These are phyloP conservation scores for Urophycis tenuis DNA, from an alignment of 2,797 vertebrate species.

Conservation along the genomic window DNA sequence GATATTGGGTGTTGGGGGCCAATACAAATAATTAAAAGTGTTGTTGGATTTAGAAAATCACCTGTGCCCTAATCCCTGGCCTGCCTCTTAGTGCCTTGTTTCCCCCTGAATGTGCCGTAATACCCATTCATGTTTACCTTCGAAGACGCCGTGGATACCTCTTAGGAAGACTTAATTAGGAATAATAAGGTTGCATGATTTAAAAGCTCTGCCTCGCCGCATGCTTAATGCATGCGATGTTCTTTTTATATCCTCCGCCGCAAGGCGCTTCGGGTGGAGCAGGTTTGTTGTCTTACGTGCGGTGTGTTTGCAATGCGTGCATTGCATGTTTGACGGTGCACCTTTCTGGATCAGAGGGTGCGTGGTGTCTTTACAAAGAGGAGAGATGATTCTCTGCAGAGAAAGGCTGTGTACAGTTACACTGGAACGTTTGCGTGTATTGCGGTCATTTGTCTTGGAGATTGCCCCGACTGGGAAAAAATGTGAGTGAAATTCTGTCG, in stretches of 20 bases:
- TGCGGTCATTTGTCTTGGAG: background rate
- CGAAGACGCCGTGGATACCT: background rate
- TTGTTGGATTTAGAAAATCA: background rate
- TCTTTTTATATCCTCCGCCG: background rate
- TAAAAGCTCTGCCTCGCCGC: background rate
- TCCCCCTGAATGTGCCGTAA: background rate
- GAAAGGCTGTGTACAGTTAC: background rate
- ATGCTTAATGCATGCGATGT: background rate
- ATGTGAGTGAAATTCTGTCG: background rate
- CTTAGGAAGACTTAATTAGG: background rate
- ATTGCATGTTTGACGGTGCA: constrained; percentile 14
- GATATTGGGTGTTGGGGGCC: background rate
- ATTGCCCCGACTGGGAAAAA: background rate
- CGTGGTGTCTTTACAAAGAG: background rate
- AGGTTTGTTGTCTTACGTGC: background rate
- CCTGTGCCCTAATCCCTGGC: background rate
- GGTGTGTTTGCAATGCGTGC: constrained; percentile 7
- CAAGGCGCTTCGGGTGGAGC: background rate
- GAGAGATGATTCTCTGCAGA: background rate
- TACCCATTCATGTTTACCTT: background rate
- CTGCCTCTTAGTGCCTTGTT: background rate
- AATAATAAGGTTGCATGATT: background rate
- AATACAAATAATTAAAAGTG: background rate
- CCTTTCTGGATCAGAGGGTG: background rate
- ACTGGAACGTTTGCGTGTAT: background rate